Conservation (phyloP, 2,797 vertebrate species). For the Alca torda region DNA sequence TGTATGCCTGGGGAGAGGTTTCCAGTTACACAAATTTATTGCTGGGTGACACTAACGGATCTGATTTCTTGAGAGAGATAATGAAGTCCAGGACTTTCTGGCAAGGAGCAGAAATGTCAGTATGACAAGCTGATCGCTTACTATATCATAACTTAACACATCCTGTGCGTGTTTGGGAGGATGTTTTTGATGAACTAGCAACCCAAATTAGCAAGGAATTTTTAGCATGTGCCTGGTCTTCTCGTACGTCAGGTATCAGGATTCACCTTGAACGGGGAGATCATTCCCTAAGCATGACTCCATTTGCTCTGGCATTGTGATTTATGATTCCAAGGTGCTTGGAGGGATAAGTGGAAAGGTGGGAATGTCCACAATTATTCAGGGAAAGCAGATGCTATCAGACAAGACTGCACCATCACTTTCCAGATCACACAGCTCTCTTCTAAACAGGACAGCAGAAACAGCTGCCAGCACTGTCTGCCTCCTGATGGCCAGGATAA, state of each 20-base stretch:
- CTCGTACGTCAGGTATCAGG: constrained; percentile 63
- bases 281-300: constrained; percentile 56
- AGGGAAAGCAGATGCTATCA: constrained; percentile 35
- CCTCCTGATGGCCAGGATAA: background rate
- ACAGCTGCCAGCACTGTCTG: background rate
- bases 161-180: constrained; percentile 76
- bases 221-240: constrained; percentile 81
- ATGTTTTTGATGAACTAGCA: constrained; percentile 86
- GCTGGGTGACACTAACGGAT: constrained; percentile 75
- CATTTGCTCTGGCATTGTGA: background rate
- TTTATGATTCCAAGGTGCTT: constrained; percentile 38
- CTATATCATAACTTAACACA: constrained; percentile 73
- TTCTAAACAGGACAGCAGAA: background rate
- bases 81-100: constrained; percentile 71
- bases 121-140: constrained; percentile 70
- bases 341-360: background rate
- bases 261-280: constrained; percentile 67
- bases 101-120: constrained; percentile 70
- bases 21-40: constrained; percentile 74
- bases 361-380: constrained; percentile 34
- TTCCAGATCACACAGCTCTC: background rate
- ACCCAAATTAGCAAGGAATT: constrained; percentile 84
- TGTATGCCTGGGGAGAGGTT: constrained; percentile 28
- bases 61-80: constrained; percentile 67
- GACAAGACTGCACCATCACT: background rate